A percentile compares a stretch with the other conserved stretches of the same genome.
Evolutionary conservation across 2,888 invertebrate species (phyloP).

Genomic region (Drosophila setosimentum): DNA sequence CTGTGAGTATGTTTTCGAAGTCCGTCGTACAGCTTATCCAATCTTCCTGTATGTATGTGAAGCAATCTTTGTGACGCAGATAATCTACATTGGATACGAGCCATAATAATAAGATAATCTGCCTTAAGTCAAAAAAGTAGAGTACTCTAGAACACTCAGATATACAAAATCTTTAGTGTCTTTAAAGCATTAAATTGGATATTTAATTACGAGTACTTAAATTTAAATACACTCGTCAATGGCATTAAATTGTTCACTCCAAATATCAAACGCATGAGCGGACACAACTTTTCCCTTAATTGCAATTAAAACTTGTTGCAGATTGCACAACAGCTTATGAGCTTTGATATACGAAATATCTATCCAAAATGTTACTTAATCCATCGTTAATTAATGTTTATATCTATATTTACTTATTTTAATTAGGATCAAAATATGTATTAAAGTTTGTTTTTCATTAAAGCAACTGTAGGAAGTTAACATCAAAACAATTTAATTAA

Average conservation of each 20-base stretch:
- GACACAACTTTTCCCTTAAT: neutral
- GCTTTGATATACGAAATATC: neutral
- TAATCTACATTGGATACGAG: conserved; percentile 75
- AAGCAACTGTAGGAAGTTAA: neutral
- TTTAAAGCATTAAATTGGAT: neutral
- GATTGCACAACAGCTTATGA: neutral
- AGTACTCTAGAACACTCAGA: neutral
- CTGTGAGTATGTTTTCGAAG: conserved; percentile 82
- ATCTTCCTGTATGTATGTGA: conserved; percentile 83
- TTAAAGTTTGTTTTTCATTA: neutral
- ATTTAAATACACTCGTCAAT: neutral
- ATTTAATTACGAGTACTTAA: neutral
- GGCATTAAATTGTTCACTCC: neutral
- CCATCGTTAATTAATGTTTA: neutral
- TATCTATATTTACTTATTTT: neutral
- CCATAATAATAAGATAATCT: neutral
- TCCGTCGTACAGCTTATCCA: conserved; percentile 83
- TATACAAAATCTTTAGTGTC: neutral
- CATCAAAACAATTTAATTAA: neutral
- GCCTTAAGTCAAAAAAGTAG: neutral
- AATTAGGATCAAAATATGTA: neutral
- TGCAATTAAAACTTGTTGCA: neutral
- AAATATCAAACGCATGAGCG: neutral
- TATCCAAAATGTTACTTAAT: neutral
- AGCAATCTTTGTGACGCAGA: conserved; percentile 84